A percentile compares a stretch with the other conserved stretches of the same genome.
Evolutionary conservation across 2,888 invertebrate species (phyloP).

Genomic region (Ethmia dodecea): DNA sequence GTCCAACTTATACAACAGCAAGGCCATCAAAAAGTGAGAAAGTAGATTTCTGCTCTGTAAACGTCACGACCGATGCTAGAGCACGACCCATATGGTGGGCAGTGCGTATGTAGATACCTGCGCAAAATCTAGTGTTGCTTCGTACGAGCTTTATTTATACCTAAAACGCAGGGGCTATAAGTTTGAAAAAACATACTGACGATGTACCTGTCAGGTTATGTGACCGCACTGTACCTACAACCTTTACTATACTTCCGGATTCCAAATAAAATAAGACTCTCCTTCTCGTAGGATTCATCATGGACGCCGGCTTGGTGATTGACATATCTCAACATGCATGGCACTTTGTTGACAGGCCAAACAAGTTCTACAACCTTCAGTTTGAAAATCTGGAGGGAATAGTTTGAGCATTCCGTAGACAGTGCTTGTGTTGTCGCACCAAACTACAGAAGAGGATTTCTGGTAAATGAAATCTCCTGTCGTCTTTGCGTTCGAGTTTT

Average conservation of each 20-base stretch:
- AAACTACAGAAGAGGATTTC: too few relatives aligned
- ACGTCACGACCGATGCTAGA: constrained; percentile 5
- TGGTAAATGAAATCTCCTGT: too few relatives aligned
- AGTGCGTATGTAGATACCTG: constrained; percentile 14
- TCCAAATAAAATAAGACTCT: constrained; percentile 18
- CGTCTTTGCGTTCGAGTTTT: too few relatives aligned
- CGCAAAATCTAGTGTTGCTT: constrained; percentile 16
- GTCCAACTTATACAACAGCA: constrained; percentile 4
- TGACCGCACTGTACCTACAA: constrained; percentile 7
- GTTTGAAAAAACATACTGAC: constrained; percentile 1
- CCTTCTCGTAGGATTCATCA: constrained; percentile 17
- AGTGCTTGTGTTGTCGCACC: too few relatives aligned
- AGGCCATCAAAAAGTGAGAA: neutral
- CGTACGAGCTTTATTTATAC: constrained; percentile 8
- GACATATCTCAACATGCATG: constrained; percentile 18
- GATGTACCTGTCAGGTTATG: neutral
- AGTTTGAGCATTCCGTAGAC: too few relatives aligned
- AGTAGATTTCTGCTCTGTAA: constrained; percentile 11
- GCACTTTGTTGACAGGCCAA: constrained; percentile 11
- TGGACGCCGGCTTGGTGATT: constrained; percentile 18
- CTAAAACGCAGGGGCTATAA: constrained; percentile 8
- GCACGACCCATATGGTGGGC: constrained; percentile 11
- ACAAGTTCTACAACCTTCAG: constrained; percentile 13
- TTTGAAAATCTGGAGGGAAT: constrained; percentile 1
- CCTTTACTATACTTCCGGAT: constrained; percentile 22